These are phyloP conservation scores for Ptychobarbus kaznakovi DNA, from an alignment of 2,797 vertebrate genomes.

Conservation along the genomic window DNA sequence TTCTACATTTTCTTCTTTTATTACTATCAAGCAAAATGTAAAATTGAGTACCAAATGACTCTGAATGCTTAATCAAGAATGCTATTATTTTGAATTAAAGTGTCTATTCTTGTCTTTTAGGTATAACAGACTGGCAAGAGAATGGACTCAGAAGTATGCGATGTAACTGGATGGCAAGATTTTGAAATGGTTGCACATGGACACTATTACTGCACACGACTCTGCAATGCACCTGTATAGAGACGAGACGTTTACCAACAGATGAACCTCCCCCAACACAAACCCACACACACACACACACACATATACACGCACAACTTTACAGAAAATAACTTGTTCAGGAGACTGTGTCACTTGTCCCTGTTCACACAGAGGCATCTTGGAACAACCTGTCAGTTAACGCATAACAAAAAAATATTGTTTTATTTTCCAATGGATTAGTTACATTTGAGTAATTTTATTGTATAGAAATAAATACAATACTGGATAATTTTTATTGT, in stretches of 20 bases:
- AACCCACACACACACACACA: background rate
- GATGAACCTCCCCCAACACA: slow-evolving; percentile 29
- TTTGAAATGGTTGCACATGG: slow-evolving; percentile 50
- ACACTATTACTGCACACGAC: slow-evolving; percentile 65
- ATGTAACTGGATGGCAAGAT: slow-evolving; percentile 70
- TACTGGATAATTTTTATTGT: slow-evolving; percentile 73
- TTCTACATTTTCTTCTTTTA: background rate
- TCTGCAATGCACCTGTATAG: slow-evolving; percentile 59
- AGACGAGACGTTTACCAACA: slow-evolving; percentile 57
- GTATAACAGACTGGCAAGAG: slow-evolving; percentile 77
- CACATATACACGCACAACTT: background rate
- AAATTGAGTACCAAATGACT: background rate
- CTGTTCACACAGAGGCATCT: slow-evolving; percentile 5
- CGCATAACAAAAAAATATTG: slow-evolving; percentile 46
- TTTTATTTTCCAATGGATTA: slow-evolving; percentile 50
- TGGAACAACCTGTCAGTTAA: slow-evolving; percentile 47
- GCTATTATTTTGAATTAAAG: background rate
- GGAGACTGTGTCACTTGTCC: slow-evolving; percentile 6
- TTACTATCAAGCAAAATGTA: background rate
- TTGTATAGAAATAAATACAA: slow-evolving; percentile 68
- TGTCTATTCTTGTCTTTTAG: slow-evolving; percentile 58
- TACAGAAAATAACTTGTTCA: background rate
- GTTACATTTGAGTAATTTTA: slow-evolving; percentile 67
- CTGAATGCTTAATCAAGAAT: background rate
- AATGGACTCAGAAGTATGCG: slow-evolving; percentile 79